Base-by-base conservation (phyloP, 2,797 vertebrate genomes). In the Syngnathus rostellatus region DNA sequence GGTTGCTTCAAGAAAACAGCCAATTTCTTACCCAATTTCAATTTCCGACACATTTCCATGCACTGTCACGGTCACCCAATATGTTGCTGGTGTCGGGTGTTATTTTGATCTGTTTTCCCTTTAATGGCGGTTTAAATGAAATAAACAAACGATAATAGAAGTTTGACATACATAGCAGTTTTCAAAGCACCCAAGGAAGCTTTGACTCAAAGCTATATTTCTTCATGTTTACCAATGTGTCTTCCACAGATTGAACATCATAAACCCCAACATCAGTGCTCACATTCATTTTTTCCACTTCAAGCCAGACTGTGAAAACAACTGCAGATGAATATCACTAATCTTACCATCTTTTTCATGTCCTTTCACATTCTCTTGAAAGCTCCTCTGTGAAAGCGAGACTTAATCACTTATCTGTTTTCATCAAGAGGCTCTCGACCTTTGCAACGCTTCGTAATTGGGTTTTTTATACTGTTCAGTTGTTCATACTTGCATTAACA, bases 351-450 rank as follows among this genome's bases (percentile, higher is more conserved):
- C n/a, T 75, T 82, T 85, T 82, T 83, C 75, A 87, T 87, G 85
- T 86, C 81, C 58, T 62, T n/a, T 41, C 16, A 41, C 6, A 2
- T 14, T 61, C 11, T 41, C 63, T 69, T 72, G 74, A 85, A 76
- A 83, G 84, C 78, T 81, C 81, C 75, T 73, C 41, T 14, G 45
- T 63, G 79, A 79, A 81, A 81, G 72, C 74, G 79, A 77, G 75
- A 81, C 70, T 67, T 84, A 87, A 87, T 88, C 76, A 70, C 83
- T 89, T 88, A 87, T 85, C 84, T 77, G 66, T 78, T 70, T 74
- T 73, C 79, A 84, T 78, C 77, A 78, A 74, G 77, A 62, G 65
- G 50, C 37, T 68, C 2, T 50, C 72, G 77, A 72, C 75, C 71
- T 80, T 66, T 62, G 68, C 70, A 68, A 78, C 64, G 72, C 75